Conservation (phyloP, 1,140 invertebrate genomes). For the Aphelenchoides fujianensis region DNA sequence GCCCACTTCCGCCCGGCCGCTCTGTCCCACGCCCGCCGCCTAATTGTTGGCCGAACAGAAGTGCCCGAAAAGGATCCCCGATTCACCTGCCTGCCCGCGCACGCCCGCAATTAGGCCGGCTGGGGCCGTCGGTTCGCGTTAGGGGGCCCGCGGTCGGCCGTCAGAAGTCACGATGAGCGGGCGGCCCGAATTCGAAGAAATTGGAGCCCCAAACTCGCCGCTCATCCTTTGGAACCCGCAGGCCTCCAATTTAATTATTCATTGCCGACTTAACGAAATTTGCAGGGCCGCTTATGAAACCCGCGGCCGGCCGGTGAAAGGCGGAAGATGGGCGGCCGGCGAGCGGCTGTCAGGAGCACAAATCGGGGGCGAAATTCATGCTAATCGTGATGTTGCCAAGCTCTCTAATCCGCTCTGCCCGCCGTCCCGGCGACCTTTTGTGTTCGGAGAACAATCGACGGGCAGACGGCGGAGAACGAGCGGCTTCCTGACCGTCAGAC, state of each 20-base stretch:
- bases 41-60: too few relatives aligned
- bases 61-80: too few relatives aligned
- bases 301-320: not conserved
- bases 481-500: not conserved
- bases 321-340: not conserved
- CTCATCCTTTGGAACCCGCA: too few relatives aligned
- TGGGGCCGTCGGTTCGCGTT: too few relatives aligned
- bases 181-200: too few relatives aligned
- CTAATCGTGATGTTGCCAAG: not conserved
- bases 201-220: too few relatives aligned
- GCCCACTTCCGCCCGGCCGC: not conserved
- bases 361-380: not conserved
- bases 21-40: not conserved
- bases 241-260: constrained; percentile 1
- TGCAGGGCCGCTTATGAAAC: not conserved
- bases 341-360: not conserved
- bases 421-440: not conserved
- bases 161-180: too few relatives aligned
- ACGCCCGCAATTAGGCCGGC: too few relatives aligned
- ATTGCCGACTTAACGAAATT: not conserved
- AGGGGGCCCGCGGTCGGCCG: too few relatives aligned
- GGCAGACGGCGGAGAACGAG: too few relatives aligned
- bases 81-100: too few relatives aligned
- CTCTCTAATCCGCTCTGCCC: not conserved
- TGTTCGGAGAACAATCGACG: too few relatives aligned